phyloP scores from a whole-genome alignment of 2,797 vertebrate genomes.

The Craterocephalus amniculus region DNA sequence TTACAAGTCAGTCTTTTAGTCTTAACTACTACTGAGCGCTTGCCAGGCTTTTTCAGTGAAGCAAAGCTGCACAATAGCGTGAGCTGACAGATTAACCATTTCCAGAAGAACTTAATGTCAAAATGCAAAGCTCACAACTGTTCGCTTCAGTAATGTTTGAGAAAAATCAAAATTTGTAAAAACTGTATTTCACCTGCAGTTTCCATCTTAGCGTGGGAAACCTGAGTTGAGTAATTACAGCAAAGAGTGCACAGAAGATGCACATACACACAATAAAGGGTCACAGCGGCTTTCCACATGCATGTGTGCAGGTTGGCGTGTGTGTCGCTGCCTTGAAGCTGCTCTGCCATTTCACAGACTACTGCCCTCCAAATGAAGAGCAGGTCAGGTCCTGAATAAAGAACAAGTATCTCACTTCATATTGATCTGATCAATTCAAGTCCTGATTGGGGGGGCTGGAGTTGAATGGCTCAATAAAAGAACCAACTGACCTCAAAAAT shows the following conservation, averaged over 20 bases:
- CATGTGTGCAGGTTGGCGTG: conserved; percentile 16
- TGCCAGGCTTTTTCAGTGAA: conserved; percentile 51
- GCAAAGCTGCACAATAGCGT: conserved; percentile 36
- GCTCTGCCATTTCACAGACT: conserved; percentile 71
- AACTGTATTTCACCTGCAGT: conserved; percentile 23
- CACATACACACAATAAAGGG: conserved; percentile 9
- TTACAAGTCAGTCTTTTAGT: conserved; percentile 22
- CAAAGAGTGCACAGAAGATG: conserved; percentile 30
- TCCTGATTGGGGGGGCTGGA: conserved; percentile 49
- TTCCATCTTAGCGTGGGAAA: conserved; percentile 14
- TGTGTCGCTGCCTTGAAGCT: conserved; percentile 41
- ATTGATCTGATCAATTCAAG: conserved; percentile 66
- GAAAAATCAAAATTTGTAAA: conserved; percentile 29
- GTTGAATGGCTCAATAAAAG: conserved; percentile 33
- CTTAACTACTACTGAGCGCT: conserved; percentile 48
- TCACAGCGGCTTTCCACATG: conserved; percentile 28
- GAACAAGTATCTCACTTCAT: conserved; percentile 62
- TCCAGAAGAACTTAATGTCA: conserved; percentile 23
- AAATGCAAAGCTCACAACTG: conserved; percentile 25
- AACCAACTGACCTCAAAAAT: conserved; percentile 38
- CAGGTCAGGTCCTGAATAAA: conserved; percentile 62
- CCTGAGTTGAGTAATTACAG: conserved; percentile 55
- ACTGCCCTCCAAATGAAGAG: conserved; percentile 67
- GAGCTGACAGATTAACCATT: conserved; percentile 49
- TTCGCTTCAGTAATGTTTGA: conserved; percentile 32